Percentiles rank a stretch among this genome's conserved stretches.
Evolutionary conservation across 2,113 vertebrate species (phyloP).

Genomic region (Stegostoma tigrinum): DNA sequence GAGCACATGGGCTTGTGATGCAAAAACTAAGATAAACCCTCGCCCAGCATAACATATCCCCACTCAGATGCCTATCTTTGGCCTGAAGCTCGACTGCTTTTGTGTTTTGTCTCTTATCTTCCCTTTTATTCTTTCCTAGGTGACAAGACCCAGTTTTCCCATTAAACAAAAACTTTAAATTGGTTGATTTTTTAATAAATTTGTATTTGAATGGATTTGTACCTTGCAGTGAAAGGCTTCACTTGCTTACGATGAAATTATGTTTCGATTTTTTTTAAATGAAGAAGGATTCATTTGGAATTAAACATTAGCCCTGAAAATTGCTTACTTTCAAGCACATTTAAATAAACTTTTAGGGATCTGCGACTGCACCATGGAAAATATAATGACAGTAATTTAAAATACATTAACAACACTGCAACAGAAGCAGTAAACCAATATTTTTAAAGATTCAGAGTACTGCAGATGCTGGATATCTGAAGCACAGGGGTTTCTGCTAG

Average conservation of each 20-base stretch:
- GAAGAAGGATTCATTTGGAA: neutral
- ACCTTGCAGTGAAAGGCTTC: neutral
- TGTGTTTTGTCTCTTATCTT: neutral
- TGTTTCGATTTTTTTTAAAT: neutral
- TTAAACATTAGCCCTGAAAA: neutral
- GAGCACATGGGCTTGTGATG: neutral
- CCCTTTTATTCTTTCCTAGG: neutral
- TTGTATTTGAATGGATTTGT: neutral
- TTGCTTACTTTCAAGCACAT: neutral
- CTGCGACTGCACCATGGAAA: neutral
- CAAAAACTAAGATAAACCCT: neutral
- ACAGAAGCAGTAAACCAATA: neutral
- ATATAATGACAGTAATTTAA: neutral
- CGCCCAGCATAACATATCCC: neutral
- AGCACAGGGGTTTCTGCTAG: too few species aligned
- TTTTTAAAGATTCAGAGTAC: neutral
- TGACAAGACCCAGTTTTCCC: neutral
- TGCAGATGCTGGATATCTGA: too few species aligned
- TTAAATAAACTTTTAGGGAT: neutral
- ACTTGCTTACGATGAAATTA: neutral
- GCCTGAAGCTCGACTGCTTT: neutral
- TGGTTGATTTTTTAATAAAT: neutral
- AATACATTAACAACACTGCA: neutral
- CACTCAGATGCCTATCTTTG: neutral
- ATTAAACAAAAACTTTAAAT: neutral